These are phyloP conservation scores for Limnephilus auricula DNA, from an alignment of 2,888 invertebrate genomes.

Conservation along the genomic window DNA sequence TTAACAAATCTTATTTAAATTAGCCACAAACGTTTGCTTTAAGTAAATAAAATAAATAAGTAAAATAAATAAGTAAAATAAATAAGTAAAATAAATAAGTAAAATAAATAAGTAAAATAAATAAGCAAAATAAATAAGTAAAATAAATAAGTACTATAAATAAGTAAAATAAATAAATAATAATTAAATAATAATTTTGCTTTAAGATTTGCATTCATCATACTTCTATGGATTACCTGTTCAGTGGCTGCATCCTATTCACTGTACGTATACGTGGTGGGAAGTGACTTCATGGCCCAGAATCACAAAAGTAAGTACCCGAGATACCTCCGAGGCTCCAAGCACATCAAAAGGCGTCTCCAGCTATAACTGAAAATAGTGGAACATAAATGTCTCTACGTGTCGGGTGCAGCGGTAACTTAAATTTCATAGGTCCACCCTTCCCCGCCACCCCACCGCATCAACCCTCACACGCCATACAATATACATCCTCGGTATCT, in stretches of 20 bases:
- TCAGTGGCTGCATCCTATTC: neutral
- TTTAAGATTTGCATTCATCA: neutral
- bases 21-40: too few relatives aligned
- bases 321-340: neutral
- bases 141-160: too few relatives aligned
- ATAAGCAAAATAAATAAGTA: too few relatives aligned
- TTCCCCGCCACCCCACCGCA: neutral
- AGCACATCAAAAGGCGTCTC: slow-evolving; percentile 38
- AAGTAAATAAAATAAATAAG: too few relatives aligned
- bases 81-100: too few relatives aligned
- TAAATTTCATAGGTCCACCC: slow-evolving; percentile 34
- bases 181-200: too few relatives aligned
- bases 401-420: slow-evolving; percentile 23
- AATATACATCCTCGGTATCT: slow-evolving; percentile 3
- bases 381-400: slow-evolving; percentile 28
- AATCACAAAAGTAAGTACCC: slow-evolving; percentile 35
- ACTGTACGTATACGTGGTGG: neutral
- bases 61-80: too few relatives aligned
- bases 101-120: too few relatives aligned
- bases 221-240: neutral
- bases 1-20: too few relatives aligned
- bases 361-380: slow-evolving; percentile 46
- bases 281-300: slow-evolving; percentile 27
- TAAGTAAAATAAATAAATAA: too few relatives aligned
- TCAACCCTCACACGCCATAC: neutral